Conservation (phyloP, 2,797 vertebrate species). For the Alosa sapidissima region DNA sequence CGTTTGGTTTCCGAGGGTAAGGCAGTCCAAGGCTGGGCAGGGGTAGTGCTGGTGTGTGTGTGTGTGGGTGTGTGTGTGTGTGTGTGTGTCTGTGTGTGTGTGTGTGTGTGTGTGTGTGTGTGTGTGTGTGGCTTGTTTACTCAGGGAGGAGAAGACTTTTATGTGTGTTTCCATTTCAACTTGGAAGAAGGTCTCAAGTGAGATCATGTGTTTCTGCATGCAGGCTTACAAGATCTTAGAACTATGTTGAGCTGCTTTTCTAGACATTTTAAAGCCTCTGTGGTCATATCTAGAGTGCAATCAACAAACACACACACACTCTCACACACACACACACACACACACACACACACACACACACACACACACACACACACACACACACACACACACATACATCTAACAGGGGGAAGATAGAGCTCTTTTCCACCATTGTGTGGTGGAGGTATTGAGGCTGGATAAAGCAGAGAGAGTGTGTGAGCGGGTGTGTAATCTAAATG, state of each 20-base stretch:
- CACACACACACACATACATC: no score
- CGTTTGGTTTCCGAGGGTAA: background rate
- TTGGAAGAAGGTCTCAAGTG: background rate
- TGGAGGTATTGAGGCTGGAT: slow-evolving; percentile 69
- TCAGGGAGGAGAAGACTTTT: background rate
- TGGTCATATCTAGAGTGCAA: background rate
- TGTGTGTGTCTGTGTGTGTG: background rate
- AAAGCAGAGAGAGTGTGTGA: slow-evolving; percentile 53
- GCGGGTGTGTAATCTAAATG: slow-evolving; percentile 77
- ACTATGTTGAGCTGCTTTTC: background rate
- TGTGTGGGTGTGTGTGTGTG: background rate
- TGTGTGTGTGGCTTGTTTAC: background rate
- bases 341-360: no score
- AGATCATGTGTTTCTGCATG: background rate
- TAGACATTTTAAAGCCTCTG: background rate
- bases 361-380: no score
- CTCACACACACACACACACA: no score
- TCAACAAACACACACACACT: background rate
- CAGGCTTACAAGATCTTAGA: background rate
- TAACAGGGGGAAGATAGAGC: slow-evolving; percentile 6
- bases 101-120: background rate
- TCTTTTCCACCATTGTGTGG: slow-evolving; percentile 65
- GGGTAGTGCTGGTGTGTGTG: background rate
- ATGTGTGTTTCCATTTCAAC: background rate
- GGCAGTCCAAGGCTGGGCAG: background rate